Evolutionary conservation across 1,140 invertebrate species (phyloP).

Genomic region (Akabosia matsudoensis): DNA sequence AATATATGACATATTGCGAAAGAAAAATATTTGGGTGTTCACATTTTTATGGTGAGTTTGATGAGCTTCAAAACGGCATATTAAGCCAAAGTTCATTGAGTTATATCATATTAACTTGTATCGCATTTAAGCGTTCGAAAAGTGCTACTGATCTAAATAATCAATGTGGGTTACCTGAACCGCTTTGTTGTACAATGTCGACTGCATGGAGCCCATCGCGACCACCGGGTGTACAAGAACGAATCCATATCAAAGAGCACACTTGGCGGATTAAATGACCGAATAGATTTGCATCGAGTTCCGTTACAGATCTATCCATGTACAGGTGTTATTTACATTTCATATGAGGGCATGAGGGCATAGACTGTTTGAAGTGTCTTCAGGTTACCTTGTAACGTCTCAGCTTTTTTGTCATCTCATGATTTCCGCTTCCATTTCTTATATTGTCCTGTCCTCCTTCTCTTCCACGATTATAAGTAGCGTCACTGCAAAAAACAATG

Average conservation of each 20-base stretch:
- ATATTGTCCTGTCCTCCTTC: neutral
- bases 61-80: too few relatives aligned
- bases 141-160: too few relatives aligned
- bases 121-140: too few relatives aligned
- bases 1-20: too few relatives aligned
- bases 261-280: conserved; percentile 36
- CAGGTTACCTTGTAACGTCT: conserved; percentile 42
- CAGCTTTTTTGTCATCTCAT: conserved; percentile 26
- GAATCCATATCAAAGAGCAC: conserved; percentile 38
- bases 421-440: neutral
- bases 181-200: conserved; percentile 60
- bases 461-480: neutral
- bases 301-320: conserved; percentile 42
- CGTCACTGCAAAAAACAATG: conserved; percentile 5
- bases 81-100: too few relatives aligned
- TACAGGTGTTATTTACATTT: neutral
- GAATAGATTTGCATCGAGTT: conserved; percentile 34
- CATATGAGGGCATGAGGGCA: too few relatives aligned
- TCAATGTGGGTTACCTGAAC: too few relatives aligned
- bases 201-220: conserved; percentile 61
- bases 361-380: too few relatives aligned
- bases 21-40: too few relatives aligned
- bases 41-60: too few relatives aligned
- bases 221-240: conserved; percentile 60
- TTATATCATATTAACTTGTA: too few relatives aligned